These are phyloP conservation scores for Mesoligia furuncula DNA, from an alignment of 2,888 invertebrate species.

Conservation along the genomic window DNA sequence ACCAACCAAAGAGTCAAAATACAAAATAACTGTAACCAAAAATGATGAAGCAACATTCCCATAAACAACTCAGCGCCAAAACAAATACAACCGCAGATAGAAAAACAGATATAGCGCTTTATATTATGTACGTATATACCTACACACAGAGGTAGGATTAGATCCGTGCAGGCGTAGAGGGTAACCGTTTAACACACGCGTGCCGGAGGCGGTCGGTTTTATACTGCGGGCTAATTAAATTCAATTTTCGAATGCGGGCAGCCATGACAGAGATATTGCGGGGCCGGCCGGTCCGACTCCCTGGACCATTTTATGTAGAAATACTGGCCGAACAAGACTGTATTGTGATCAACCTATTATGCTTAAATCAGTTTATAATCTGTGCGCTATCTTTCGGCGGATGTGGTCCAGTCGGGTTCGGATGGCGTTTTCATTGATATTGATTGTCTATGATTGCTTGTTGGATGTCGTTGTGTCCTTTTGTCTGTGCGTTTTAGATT, in stretches of 20 bases:
- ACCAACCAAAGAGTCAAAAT: slow-evolving; percentile 11
- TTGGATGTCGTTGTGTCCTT: slow-evolving; percentile 10
- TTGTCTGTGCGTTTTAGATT: slow-evolving; percentile 14
- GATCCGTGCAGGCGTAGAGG: slow-evolving; percentile 61
- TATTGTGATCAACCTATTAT: slow-evolving; percentile 52
- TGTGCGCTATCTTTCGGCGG: slow-evolving; percentile 35
- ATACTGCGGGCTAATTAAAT: slow-evolving; percentile 81
- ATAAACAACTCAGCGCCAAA: slow-evolving; percentile 33
- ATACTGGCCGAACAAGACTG: slow-evolving; percentile 52
- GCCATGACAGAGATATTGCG: slow-evolving; percentile 77
- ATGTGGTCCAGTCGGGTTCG: slow-evolving; percentile 21
- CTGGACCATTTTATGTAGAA: slow-evolving; percentile 60
- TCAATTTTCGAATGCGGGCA: slow-evolving; percentile 82
- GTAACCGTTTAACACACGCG: slow-evolving; percentile 66
- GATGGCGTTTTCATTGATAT: slow-evolving; percentile 31
- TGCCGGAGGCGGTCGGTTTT: slow-evolving; percentile 70
- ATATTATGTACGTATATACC: slow-evolving; percentile 47
- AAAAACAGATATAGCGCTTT: slow-evolving; percentile 48
- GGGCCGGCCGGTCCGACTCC: slow-evolving; percentile 61
- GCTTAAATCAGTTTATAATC: slow-evolving; percentile 48
- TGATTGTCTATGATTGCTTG: slow-evolving; percentile 28
- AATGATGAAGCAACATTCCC: slow-evolving; percentile 28
- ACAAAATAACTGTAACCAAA: slow-evolving; percentile 15
- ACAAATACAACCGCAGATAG: slow-evolving; percentile 50
- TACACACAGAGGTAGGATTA: slow-evolving; percentile 59